A percentile compares a stretch with the other conserved stretches of the same genome.
Conservation (phyloP, 2,797 vertebrate genomes). For the Graptemys geographica region DNA sequence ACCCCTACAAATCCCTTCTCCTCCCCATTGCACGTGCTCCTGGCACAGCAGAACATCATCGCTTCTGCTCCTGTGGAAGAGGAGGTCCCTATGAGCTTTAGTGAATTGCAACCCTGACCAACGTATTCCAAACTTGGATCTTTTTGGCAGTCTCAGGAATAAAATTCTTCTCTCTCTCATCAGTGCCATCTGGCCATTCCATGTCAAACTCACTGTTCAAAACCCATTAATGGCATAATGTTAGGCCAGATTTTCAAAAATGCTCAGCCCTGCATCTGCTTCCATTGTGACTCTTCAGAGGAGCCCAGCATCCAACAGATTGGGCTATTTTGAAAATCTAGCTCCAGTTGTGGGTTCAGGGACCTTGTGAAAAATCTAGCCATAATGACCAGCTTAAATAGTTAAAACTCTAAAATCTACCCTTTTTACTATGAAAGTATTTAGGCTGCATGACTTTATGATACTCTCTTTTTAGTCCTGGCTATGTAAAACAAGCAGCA, state of each 20-base stretch:
- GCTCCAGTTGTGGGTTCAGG: slow-evolving; percentile 17
- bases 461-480: slow-evolving; percentile 33
- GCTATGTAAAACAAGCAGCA: slow-evolving; percentile 67
- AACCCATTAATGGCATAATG: not conserved
- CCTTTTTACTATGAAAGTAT: not conserved
- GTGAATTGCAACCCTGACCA: not conserved
- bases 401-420: slow-evolving; percentile 26
- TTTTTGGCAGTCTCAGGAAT: not conserved
- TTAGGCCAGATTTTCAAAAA: rapidly evolving
- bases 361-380: slow-evolving; percentile 37
- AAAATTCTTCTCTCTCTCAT: not conserved
- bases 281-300: not conserved
- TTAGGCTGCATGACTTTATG: slow-evolving; percentile 39
- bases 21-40: not conserved
- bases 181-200: not conserved
- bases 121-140: not conserved
- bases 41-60: not conserved
- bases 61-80: not conserved
- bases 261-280: not conserved
- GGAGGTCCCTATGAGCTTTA: not conserved
- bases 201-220: not conserved
- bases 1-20: not conserved
- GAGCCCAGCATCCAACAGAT: rapidly evolving
- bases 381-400: slow-evolving; percentile 50
- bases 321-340: not conserved